phyloP scores from a whole-genome alignment of 2,888 invertebrate genomes.

The Chelonus formosanus region DNA sequence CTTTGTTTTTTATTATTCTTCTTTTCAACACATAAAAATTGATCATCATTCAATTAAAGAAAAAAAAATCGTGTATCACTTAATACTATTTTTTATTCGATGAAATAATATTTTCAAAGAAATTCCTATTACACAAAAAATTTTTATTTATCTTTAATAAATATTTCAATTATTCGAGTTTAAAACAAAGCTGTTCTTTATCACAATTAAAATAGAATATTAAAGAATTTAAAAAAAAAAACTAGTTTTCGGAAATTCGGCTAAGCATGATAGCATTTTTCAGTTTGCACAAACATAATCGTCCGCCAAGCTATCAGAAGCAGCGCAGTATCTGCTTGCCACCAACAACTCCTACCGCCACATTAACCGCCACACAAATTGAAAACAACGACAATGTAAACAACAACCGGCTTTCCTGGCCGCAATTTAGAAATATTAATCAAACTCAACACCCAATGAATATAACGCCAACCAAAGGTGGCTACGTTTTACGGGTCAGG shows the following conservation, averaged over 20 bases:
- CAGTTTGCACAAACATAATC: conserved; percentile 64
- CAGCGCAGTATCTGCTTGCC: conserved; percentile 62
- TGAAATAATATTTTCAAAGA: too few relatives aligned
- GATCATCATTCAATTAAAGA: too few relatives aligned
- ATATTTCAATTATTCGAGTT: too few relatives aligned
- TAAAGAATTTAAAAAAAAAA: background rate
- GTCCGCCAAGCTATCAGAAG: conserved; percentile 63
- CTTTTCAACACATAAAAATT: too few relatives aligned
- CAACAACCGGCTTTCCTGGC: conserved; percentile 70
- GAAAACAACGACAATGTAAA: conserved; percentile 66
- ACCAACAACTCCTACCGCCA: conserved; percentile 54
- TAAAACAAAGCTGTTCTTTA: background rate
- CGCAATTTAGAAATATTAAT: conserved; percentile 67
- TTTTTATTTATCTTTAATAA: too few relatives aligned
- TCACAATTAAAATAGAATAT: too few relatives aligned
- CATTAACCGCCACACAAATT: conserved; percentile 64
- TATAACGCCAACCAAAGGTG: conserved; percentile 52
- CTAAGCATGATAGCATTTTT: conserved; percentile 63
- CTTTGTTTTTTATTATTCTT: too few relatives aligned
- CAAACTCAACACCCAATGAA: conserved; percentile 57
- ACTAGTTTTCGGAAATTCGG: conserved; percentile 26
- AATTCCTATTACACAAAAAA: background rate
- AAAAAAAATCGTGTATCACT: too few relatives aligned
- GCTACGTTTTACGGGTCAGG: conserved; percentile 58
- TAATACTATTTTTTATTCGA: too few relatives aligned